These are phyloP conservation scores for Ia io DNA, from an alignment of 2,113 vertebrate genomes.

Conservation along the genomic window DNA sequence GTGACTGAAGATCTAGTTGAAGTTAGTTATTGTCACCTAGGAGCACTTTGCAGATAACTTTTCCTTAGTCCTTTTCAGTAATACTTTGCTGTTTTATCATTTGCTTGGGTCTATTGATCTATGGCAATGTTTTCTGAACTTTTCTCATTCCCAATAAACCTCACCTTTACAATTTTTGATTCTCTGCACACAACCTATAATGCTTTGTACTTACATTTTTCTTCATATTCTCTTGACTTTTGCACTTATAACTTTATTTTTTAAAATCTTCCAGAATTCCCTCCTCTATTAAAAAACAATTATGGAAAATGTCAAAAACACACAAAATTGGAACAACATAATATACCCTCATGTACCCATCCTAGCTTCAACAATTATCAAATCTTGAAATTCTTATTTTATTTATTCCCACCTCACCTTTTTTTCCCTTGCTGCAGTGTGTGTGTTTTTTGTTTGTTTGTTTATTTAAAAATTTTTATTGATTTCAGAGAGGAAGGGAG, in stretches of 20 bases:
- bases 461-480: too few species aligned
- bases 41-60: not conserved
- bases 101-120: not conserved
- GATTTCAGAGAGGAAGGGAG: too few species aligned
- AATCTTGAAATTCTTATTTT: not conserved
- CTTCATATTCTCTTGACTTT: not conserved
- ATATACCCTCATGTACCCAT: not conserved
- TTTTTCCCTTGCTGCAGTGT: not conserved
- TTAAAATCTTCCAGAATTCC: not conserved
- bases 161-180: not conserved
- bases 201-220: not conserved
- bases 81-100: not conserved
- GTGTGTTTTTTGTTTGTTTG: too few species aligned
- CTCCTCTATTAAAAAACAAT: too few species aligned
- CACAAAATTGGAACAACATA: constrained; percentile 5
- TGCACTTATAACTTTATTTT: not conserved
- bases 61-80: not conserved
- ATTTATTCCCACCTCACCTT: not conserved
- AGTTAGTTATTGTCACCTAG: not conserved
- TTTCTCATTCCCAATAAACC: not conserved
- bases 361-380: not conserved
- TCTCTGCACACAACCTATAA: not conserved
- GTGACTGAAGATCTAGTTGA: not conserved
- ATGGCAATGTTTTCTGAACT: not conserved
- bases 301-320: not conserved